phyloP scores from a whole-genome alignment of 2,888 invertebrate genomes.

The Ophraella communa region DNA sequence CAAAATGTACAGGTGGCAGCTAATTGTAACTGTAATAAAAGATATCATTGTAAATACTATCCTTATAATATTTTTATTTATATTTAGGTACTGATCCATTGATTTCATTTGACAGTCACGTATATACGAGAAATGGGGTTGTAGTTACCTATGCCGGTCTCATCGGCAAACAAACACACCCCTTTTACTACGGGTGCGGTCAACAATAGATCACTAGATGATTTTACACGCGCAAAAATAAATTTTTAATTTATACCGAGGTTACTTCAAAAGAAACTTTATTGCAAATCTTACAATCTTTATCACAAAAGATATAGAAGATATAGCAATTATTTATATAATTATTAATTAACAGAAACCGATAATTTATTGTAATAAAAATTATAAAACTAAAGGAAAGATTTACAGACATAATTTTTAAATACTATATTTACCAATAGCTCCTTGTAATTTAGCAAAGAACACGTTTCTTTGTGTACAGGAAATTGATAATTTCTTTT shows the following conservation, averaged over 20 bases:
- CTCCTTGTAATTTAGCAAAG: background rate
- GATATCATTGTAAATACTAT: no score
- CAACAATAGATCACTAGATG: slow-evolving; percentile 12
- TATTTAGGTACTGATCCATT: background rate
- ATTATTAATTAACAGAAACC: no score
- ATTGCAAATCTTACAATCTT: no score
- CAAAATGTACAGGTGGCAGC: no score
- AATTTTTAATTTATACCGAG: background rate
- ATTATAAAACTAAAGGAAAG: no score
- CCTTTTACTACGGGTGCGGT: slow-evolving; percentile 19
- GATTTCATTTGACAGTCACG: background rate
- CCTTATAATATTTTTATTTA: no score
- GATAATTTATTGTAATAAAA: no score
- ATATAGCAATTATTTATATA: no score
- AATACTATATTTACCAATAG: background rate
- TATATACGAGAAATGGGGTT: slow-evolving; percentile 8
- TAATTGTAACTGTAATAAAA: no score
- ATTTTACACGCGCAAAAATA: slow-evolving; percentile 1
- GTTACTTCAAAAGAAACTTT: background rate
- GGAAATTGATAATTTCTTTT: slow-evolving; percentile 1
- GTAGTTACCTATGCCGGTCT: slow-evolving; percentile 4
- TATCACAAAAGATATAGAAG: no score
- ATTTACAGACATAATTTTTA: background rate
- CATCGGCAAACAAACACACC: slow-evolving; percentile 16
- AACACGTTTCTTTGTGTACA: slow-evolving; percentile 7